A percentile compares a stretch with the other conserved stretches of the same genome.
These are phyloP conservation scores for Medauroidea extradentata DNA, from an alignment of 1,140 invertebrate genomes.

Conservation along the genomic window DNA sequence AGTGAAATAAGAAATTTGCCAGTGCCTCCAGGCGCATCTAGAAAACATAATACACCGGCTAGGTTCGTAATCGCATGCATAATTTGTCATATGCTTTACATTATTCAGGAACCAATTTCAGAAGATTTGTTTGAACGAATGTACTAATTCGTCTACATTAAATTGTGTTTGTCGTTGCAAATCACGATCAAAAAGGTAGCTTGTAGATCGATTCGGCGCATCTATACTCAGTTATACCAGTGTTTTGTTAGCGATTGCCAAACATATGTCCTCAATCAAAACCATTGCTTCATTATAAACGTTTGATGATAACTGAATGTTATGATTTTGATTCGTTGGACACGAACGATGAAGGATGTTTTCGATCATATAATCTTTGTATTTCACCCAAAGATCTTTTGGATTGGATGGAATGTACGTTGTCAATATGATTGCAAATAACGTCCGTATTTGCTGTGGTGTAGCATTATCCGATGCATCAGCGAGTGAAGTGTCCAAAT, in stretches of 20 bases:
- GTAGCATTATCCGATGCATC: constrained; percentile 28
- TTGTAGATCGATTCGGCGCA: constrained; percentile 20
- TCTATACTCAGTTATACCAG: constrained; percentile 22
- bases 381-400: constrained; percentile 34
- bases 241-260: constrained; percentile 16
- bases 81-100: constrained; percentile 35
- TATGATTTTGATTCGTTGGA: constrained; percentile 3
- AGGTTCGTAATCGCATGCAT: constrained; percentile 35
- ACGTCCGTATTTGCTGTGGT: constrained; percentile 34
- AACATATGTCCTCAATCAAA: constrained; percentile 25
- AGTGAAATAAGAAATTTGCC: constrained; percentile 45
- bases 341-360: constrained; percentile 29
- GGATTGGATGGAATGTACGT: constrained; percentile 31
- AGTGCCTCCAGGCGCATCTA: constrained; percentile 45
- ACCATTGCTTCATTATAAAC: constrained; percentile 17
- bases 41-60: constrained; percentile 38
- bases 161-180: too few relatives aligned
- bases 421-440: constrained; percentile 39
- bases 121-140: too few relatives aligned
- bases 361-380: constrained; percentile 33
- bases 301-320: constrained; percentile 26
- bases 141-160: too few relatives aligned
- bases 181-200: not conserved
- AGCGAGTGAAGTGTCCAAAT: constrained; percentile 35
- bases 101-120: constrained; percentile 16